Evolutionary conservation across 2,888 invertebrate genomes (phyloP), one percentile per base, ranked within the genome.

Genomic region (Allophyes oxyacanthae): DNA sequence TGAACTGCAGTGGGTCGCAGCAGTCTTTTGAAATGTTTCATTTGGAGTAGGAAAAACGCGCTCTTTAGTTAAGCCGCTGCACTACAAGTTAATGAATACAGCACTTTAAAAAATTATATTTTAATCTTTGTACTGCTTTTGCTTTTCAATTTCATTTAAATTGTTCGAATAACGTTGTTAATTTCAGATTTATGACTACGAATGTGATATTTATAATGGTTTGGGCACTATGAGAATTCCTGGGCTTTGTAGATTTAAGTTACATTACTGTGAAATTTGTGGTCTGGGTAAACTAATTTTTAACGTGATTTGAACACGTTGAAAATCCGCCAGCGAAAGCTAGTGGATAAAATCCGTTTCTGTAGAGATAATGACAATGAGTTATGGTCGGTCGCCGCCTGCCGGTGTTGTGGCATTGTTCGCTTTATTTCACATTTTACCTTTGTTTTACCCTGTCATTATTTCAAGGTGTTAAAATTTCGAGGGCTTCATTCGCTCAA

Each of bases 1-100:
- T 86, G 84, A 85, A 82, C 81, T 75, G 78, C 69, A 81, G 69
- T 78, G 76, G 81, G 78, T 78, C 77, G 78, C 66, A 56, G 55
- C 59, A 72, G 72, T 64, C 78, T 83, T 85, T 86, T 84, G 77
- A 84, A 82, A 84, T 73, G 77, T 77, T 82, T 76, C 77, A 76
- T 78, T 73, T 69, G 61, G 37, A 64, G 58, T 45, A 57, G 67
- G 75, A 77, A 80, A 81, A 77, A 75, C 62, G 32, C 6, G 68
- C 70, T 72, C 67, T 72, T 72, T 66, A 72, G 64, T 72, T 75
- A 70, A 72, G 63, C 60, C 57, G 61, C 64, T 66, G 61, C 58
- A 40, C 53, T 56, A 49, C 64, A 63, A 70, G 66, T 76, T 83
- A 82, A 83, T 86, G 82, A 79, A 81, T 80, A 64, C 56, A 55